Evolutionary conservation across 2,888 invertebrate genomes (phyloP).

Genomic region (Notodonta dromedarius): DNA sequence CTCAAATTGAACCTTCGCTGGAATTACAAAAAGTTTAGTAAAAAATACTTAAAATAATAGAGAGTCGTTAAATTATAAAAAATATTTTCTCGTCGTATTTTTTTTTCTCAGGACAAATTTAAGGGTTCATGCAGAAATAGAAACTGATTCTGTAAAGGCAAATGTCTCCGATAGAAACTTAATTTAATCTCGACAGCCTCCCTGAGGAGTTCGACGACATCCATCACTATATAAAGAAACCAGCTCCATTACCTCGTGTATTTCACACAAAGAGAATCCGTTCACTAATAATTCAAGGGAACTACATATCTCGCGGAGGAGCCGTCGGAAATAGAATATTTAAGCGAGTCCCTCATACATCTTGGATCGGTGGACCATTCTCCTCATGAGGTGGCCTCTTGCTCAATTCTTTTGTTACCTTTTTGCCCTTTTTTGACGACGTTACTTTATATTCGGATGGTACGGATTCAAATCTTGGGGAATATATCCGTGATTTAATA

Average conservation of each 20-base stretch:
- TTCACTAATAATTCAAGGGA: constrained; percentile 57
- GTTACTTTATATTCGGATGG: constrained; percentile 26
- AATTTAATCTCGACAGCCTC: background rate
- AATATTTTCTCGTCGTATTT: too few species aligned
- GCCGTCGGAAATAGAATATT: constrained; percentile 66
- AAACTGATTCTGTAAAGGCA: background rate
- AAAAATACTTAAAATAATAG: too few species aligned
- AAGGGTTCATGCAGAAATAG: too few species aligned
- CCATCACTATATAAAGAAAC: background rate
- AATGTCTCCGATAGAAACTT: background rate
- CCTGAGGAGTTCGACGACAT: background rate
- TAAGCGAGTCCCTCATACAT: constrained; percentile 65
- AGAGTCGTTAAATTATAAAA: too few species aligned
- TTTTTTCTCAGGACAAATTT: too few species aligned
- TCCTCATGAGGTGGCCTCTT: constrained; percentile 34
- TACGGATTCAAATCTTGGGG: too few species aligned
- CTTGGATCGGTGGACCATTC: constrained; percentile 52
- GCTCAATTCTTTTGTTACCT: constrained; percentile 5
- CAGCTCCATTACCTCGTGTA: constrained; percentile 3
- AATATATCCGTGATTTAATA: too few species aligned
- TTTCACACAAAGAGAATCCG: constrained; percentile 36
- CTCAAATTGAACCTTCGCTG: too few species aligned
- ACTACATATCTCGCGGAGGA: constrained; percentile 50
- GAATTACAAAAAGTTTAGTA: too few species aligned
- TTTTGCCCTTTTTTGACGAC: background rate